Conservation (phyloP, 2,888 invertebrate species). For the Drosophila robusta region DNA sequence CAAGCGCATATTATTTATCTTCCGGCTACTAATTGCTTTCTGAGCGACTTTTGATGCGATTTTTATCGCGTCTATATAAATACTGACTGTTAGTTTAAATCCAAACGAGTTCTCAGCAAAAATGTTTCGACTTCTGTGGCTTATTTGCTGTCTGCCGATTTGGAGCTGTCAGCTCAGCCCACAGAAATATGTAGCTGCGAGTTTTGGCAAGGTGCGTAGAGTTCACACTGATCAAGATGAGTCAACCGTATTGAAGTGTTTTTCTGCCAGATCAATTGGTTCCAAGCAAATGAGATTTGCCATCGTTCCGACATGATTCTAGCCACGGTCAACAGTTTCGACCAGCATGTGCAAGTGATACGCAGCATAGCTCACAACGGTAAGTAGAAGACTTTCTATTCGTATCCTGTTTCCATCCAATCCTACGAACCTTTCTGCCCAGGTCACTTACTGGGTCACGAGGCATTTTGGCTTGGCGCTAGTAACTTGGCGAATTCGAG, state of each 20-base stretch:
- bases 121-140: slow-evolving; percentile 47
- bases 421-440: no score
- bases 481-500: slow-evolving; percentile 38
- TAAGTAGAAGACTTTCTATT: slow-evolving; percentile 11
- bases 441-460: slow-evolving; percentile 33
- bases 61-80: slow-evolving; percentile 41
- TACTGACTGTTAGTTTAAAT: slow-evolving; percentile 2
- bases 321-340: slow-evolving; percentile 45
- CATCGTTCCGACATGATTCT: slow-evolving; percentile 41
- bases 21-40: slow-evolving; percentile 48
- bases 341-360: slow-evolving; percentile 39
- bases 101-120: slow-evolving; percentile 18
- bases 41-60: slow-evolving; percentile 47
- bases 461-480: slow-evolving; percentile 61
- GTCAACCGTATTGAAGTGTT: no score
- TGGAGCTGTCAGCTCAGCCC: slow-evolving; percentile 3
- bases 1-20: slow-evolving; percentile 6
- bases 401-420: rapidly evolving
- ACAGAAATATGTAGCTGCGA: slow-evolving; percentile 34
- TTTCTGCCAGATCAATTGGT: slow-evolving; percentile 52
- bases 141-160: slow-evolving; percentile 29
- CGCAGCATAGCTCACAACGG: slow-evolving; percentile 29
- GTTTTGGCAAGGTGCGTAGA: slow-evolving; percentile 44
- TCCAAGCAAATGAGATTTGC: slow-evolving; percentile 53
- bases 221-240: not conserved